These are phyloP conservation scores for Lichenostomus cassidix DNA, from an alignment of 2,113 vertebrate genomes.

Conservation along the genomic window DNA sequence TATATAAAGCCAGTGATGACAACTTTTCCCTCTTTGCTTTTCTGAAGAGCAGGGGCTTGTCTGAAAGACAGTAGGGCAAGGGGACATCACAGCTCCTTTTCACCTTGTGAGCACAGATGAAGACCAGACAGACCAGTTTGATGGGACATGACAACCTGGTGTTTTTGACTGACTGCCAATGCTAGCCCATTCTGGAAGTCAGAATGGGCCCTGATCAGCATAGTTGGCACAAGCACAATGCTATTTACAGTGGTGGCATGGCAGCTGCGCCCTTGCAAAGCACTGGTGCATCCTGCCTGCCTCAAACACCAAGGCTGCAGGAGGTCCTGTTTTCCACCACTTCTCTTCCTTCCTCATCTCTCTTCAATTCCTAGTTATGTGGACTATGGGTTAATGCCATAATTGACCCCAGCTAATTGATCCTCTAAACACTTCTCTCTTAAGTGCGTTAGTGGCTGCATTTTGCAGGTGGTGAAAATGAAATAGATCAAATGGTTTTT, in stretches of 20 bases:
- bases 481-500: background rate
- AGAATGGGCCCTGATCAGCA: background rate
- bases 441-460: background rate
- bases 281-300: background rate
- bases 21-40: background rate
- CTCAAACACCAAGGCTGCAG: background rate
- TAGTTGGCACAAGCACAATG: background rate
- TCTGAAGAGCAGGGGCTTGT: background rate
- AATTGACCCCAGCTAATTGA: background rate
- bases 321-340: background rate
- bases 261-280: background rate
- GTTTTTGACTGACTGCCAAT: background rate
- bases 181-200: background rate
- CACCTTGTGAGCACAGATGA: background rate
- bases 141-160: background rate
- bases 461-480: background rate
- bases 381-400: background rate
- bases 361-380: background rate
- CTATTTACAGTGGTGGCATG: fast-evolving
- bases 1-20: background rate
- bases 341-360: background rate
- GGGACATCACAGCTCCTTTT: background rate
- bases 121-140: background rate
- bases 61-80: background rate
- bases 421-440: background rate